Evolutionary conservation across 2,113 vertebrate species (phyloP).

Genomic region (Thryonomys swinderianus): DNA sequence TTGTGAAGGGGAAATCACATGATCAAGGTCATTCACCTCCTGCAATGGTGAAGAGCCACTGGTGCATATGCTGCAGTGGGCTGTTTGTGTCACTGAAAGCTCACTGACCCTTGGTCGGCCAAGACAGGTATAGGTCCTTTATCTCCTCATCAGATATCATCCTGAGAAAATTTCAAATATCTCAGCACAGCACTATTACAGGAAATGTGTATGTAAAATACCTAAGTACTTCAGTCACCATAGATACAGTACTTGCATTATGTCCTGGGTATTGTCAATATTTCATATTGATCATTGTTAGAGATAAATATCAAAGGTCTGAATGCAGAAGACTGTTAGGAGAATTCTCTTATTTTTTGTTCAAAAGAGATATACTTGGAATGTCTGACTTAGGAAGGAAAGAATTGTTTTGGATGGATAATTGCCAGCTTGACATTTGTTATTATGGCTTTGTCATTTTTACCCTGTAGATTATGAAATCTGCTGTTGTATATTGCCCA

Average conservation of each 20-base stretch:
- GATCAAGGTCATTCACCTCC: neutral
- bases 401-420: slow-evolving; percentile 79
- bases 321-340: slow-evolving; percentile 28
- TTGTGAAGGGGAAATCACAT: neutral
- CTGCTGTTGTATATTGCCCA: slow-evolving; percentile 80
- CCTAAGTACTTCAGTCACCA: neutral
- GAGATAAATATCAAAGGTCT: slow-evolving; percentile 64
- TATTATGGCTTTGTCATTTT: slow-evolving; percentile 84
- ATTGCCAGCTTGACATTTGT: slow-evolving; percentile 82
- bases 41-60: neutral
- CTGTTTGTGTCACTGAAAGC: neutral
- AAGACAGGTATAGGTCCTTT: neutral
- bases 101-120: neutral
- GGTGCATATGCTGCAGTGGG: neutral
- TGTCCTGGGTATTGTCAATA: slow-evolving; percentile 38
- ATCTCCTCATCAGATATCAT: neutral
- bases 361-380: slow-evolving; percentile 64
- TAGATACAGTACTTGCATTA: slow-evolving; percentile 38
- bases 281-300: slow-evolving; percentile 62
- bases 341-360: slow-evolving; percentile 48
- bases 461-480: slow-evolving; percentile 80
- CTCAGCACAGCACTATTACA: neutral
- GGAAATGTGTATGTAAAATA: neutral
- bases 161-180: neutral
- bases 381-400: slow-evolving; percentile 67